Percentiles rank a stretch among this genome's conserved stretches.
phyloP scores from a whole-genome alignment of 2,888 invertebrate species.

The Ctenicera cuprea region DNA sequence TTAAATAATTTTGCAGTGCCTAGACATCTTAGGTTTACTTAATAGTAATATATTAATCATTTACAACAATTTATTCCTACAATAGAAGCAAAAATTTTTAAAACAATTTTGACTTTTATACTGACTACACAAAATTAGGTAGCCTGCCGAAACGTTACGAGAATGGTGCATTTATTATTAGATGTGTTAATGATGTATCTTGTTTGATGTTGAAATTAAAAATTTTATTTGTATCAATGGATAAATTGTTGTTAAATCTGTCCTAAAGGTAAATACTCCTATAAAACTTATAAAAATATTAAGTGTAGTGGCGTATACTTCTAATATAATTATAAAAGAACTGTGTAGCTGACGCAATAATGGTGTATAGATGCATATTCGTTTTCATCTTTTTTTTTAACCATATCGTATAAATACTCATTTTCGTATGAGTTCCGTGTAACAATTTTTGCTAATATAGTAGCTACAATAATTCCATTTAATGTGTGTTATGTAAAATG shows the following conservation, averaged over 20 bases:
- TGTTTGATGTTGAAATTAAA: constrained; percentile 17
- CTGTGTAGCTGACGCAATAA: constrained; percentile 74
- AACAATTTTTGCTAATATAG: constrained; percentile 13
- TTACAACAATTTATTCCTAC: too few species aligned
- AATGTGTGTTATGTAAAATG: constrained; percentile 14
- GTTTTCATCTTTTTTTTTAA: constrained; percentile 15
- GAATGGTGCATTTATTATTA: constrained; percentile 16
- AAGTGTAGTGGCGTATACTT: constrained; percentile 67
- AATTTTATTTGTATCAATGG: constrained; percentile 5
- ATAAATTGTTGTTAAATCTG: constrained; percentile 36
- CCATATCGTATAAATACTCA: constrained; percentile 16
- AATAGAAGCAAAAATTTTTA: not conserved
- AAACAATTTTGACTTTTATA: not conserved
- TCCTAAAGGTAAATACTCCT: constrained; percentile 22
- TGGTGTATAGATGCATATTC: constrained; percentile 68
- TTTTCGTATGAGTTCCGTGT: not conserved
- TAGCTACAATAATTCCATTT: constrained; percentile 18
- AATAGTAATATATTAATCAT: too few species aligned
- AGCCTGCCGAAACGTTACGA: not conserved
- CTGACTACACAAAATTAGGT: constrained; percentile 2
- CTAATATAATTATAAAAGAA: constrained; percentile 64
- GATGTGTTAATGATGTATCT: constrained; percentile 5
- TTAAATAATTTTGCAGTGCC: constrained; percentile 6
- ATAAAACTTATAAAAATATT: constrained; percentile 50
- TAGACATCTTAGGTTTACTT: too few species aligned